phyloP scores from a whole-genome alignment of 2,888 invertebrate species.

The Chloroclysta siterata region DNA sequence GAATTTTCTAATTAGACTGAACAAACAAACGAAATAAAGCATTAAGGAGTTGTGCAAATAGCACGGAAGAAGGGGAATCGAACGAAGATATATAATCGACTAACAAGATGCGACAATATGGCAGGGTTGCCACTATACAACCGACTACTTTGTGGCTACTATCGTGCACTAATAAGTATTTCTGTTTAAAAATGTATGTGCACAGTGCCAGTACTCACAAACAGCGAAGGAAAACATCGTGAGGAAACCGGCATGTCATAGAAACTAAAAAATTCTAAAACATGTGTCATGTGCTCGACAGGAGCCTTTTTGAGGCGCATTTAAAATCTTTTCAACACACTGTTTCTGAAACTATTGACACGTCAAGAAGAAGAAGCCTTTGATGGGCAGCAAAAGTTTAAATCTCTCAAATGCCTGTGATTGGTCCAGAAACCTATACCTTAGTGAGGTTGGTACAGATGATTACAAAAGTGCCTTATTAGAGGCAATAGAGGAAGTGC shows the following conservation, averaged over 20 bases:
- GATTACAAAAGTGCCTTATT: constrained; percentile 37
- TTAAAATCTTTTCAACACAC: too few relatives aligned
- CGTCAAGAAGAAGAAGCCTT: too few relatives aligned
- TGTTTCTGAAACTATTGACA: too few relatives aligned
- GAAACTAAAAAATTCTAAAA: too few relatives aligned
- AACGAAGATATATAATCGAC: constrained; percentile 44
- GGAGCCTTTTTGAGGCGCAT: too few relatives aligned
- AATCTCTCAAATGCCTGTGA: background rate
- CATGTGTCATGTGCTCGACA: too few relatives aligned
- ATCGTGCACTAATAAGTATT: too few relatives aligned
- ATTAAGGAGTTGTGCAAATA: constrained; percentile 82
- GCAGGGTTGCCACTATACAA: constrained; percentile 8
- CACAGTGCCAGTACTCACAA: too few relatives aligned
- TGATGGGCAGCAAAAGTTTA: background rate
- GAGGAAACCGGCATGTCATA: too few relatives aligned
- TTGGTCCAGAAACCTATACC: background rate
- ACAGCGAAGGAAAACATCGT: too few relatives aligned
- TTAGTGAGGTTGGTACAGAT: constrained; percentile 11
- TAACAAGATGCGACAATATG: constrained; percentile 47
- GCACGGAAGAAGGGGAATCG: constrained; percentile 68
- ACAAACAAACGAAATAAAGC: constrained; percentile 83
- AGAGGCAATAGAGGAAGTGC: constrained; percentile 52
- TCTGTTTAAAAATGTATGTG: too few relatives aligned
- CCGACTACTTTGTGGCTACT: background rate
- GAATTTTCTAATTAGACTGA: constrained; percentile 84